These are phyloP conservation scores for Gallirallus australis DNA, from an alignment of 2,797 vertebrate species.

Conservation along the genomic window DNA sequence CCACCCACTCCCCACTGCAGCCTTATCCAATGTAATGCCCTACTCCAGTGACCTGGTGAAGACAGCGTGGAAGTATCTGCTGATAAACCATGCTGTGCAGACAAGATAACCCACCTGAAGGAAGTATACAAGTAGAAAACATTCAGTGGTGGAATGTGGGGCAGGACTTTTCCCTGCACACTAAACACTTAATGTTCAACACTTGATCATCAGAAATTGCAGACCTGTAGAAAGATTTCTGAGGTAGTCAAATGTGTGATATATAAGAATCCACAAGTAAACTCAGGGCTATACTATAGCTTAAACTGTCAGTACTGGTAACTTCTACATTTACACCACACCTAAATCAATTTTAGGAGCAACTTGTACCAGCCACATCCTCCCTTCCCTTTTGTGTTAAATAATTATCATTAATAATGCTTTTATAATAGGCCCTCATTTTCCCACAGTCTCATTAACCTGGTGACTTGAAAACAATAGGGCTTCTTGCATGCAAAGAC, in stretches of 20 bases:
- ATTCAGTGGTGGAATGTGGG: neutral
- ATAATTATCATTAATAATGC: neutral
- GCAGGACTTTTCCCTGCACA: neutral
- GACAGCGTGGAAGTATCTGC: neutral
- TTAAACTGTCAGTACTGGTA: neutral
- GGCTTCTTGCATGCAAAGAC: constrained; percentile 15
- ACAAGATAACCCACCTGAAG: neutral
- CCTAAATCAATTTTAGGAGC: neutral
- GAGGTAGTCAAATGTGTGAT: rapidly evolving
- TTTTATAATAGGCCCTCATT: neutral
- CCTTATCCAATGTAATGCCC: too few species aligned
- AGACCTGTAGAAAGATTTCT: neutral
- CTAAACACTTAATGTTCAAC: neutral
- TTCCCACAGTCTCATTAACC: constrained; percentile 49
- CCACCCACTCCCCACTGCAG: rapidly evolving
- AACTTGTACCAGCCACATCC: neutral
- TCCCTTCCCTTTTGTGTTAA: neutral
- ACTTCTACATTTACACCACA: neutral
- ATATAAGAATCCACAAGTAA: neutral
- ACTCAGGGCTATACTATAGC: neutral
- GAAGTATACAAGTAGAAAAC: rapidly evolving
- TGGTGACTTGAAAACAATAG: constrained; percentile 64
- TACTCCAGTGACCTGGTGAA: rapidly evolving
- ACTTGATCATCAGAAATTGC: neutral
- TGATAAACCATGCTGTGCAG: rapidly evolving